phyloP scores from a whole-genome alignment of 2,888 invertebrate species.

The Mesorhabditis belari region DNA sequence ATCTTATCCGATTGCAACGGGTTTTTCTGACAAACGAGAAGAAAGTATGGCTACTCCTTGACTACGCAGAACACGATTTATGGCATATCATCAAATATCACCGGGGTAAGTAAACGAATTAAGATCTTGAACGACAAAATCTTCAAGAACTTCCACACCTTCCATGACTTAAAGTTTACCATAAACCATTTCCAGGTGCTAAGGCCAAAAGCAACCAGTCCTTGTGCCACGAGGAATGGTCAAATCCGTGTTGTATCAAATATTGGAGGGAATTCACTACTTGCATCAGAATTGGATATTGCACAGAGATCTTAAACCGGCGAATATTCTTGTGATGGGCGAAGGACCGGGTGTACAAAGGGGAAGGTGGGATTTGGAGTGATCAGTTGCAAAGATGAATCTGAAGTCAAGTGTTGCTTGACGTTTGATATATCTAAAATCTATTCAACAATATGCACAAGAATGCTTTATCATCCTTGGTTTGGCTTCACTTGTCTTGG shows the following conservation, averaged over 20 bases:
- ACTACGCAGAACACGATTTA: conserved; percentile 92
- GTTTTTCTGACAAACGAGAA: conserved; percentile 68
- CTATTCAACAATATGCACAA: no score
- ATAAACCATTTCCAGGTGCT: background rate
- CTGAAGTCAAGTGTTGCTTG: no score
- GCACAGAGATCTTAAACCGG: conserved; percentile 76
- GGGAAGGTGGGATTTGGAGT: conserved; percentile 62
- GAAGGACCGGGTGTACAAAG: conserved; percentile 78
- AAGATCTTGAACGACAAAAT: no score
- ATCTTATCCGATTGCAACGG: conserved; percentile 89
- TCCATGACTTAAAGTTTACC: background rate
- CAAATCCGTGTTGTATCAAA: conserved; percentile 92
- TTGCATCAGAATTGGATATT: conserved; percentile 97
- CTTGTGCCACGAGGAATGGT: conserved; percentile 66
- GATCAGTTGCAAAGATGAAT: no score
- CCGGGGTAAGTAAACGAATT: conserved; percentile 71
- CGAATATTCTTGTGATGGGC: conserved; percentile 98
- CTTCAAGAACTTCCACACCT: no score
- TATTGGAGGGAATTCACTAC: conserved; percentile 92
- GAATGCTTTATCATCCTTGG: no score
- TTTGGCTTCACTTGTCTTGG: no score
- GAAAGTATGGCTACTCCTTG: conserved; percentile 29
- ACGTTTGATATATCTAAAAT: no score
- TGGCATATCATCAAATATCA: conserved; percentile 99
- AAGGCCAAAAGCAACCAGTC: conserved; percentile 81